A percentile compares a stretch with the other conserved stretches of the same genome.
phyloP scores from a whole-genome alignment of 2,797 vertebrate genomes.

The Poeciliopsis presidionis region DNA sequence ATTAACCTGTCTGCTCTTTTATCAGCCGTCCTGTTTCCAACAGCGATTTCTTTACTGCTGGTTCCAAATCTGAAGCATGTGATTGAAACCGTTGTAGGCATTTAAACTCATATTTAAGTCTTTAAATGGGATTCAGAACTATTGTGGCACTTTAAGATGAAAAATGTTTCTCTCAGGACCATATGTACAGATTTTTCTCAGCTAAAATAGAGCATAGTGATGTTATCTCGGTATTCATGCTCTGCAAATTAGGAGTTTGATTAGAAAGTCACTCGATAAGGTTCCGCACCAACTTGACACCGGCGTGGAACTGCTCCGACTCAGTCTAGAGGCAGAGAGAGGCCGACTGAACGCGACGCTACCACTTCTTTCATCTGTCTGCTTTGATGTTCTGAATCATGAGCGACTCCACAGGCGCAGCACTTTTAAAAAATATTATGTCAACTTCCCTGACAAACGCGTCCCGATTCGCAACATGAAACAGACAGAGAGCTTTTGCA shows the following conservation, averaged over 20 bases:
- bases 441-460: slow-evolving; percentile 28
- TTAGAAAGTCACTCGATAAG: not conserved
- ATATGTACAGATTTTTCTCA: not conserved
- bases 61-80: not conserved
- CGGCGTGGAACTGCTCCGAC: slow-evolving; percentile 15
- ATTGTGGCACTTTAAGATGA: not conserved
- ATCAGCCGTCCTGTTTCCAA: not conserved
- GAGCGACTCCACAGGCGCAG: slow-evolving; percentile 14
- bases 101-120: not conserved
- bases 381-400: slow-evolving; percentile 43
- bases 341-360: slow-evolving; percentile 5
- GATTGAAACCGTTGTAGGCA: not conserved
- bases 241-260: slow-evolving; percentile 2
- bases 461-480: slow-evolving; percentile 15
- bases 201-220: not conserved
- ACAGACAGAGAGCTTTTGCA: slow-evolving; percentile 26
- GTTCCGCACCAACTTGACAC: slow-evolving; percentile 1
- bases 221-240: not conserved
- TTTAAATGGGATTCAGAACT: not conserved
- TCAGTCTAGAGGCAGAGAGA: slow-evolving; percentile 19
- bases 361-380: slow-evolving; percentile 11
- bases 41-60: not conserved
- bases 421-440: slow-evolving; percentile 14
- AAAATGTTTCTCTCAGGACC: not conserved
- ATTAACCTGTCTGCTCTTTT: not conserved